phyloP scores from a whole-genome alignment of 2,797 vertebrate genomes.

The Calcarius lapponicus region DNA sequence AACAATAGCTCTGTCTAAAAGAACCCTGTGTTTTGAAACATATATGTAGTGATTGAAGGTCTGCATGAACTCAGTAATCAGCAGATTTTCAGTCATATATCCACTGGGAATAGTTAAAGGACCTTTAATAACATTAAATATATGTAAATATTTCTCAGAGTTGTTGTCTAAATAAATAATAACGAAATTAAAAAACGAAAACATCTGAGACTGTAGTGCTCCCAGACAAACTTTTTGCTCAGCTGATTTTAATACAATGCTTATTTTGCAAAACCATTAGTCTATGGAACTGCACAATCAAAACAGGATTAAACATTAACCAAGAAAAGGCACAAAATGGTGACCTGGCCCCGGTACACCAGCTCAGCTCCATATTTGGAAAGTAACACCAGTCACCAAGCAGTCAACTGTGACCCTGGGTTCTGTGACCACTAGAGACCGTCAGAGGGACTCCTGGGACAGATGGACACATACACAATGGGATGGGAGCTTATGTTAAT shows the following conservation, averaged over 20 bases:
- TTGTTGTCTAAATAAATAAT: not conserved
- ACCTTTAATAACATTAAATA: not conserved
- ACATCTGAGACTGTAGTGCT: not conserved
- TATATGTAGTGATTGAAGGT: not conserved
- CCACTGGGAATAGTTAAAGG: not conserved
- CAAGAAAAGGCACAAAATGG: not conserved
- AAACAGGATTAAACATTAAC: not conserved
- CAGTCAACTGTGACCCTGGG: not conserved
- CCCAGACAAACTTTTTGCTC: not conserved
- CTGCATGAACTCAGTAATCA: not conserved
- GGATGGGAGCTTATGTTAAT: not conserved
- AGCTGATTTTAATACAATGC: not conserved
- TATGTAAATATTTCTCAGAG: not conserved
- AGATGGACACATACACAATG: fast-evolving
- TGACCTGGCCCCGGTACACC: no score
- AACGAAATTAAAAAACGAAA: not conserved
- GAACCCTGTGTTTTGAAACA: not conserved
- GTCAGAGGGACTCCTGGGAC: not conserved
- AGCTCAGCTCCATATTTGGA: not conserved
- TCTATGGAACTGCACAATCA: not conserved
- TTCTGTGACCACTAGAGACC: not conserved
- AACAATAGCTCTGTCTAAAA: not conserved
- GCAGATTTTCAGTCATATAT: not conserved
- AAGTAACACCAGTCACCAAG: not conserved
- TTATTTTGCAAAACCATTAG: not conserved